A percentile compares a stretch with the other conserved stretches of the same genome.
Evolutionary conservation across 2,113 vertebrate species (phyloP).

Genomic region (Saguinus imperator): DNA sequence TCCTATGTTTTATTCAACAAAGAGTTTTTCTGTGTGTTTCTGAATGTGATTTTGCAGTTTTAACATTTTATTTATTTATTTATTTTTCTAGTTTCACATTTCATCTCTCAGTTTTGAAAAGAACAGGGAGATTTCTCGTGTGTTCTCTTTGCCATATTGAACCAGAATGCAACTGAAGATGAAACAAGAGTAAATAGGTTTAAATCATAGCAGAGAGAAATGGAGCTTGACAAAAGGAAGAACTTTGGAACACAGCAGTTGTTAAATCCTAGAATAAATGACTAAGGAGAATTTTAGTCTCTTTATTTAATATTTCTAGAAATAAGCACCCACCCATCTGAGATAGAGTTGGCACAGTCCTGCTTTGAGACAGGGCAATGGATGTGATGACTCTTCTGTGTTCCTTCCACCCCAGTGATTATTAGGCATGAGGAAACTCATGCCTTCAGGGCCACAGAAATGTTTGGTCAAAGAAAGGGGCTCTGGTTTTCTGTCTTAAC

Average conservation of each 20-base stretch:
- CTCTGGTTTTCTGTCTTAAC: constrained; percentile 54
- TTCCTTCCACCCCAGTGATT: constrained; percentile 53
- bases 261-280: constrained; percentile 39
- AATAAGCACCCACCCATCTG: constrained; percentile 26
- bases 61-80: not conserved
- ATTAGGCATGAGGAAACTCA: constrained; percentile 58
- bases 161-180: constrained; percentile 18
- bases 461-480: constrained; percentile 46
- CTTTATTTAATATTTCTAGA: constrained; percentile 45
- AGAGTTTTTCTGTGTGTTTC: not conserved
- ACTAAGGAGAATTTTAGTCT: constrained; percentile 24
- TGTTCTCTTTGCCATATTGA: not conserved
- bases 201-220: constrained; percentile 7
- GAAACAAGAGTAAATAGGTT: constrained; percentile 39
- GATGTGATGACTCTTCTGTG: constrained; percentile 55
- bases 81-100: constrained; percentile 19
- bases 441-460: constrained; percentile 63
- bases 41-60: not conserved
- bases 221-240: constrained; percentile 35
- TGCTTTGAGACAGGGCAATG: constrained; percentile 32
- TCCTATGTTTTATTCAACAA: not conserved
- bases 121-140: not conserved
- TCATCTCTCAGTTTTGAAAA: constrained; percentile 12
- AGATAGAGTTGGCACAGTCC: constrained; percentile 49
- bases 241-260: not conserved